Base-by-base conservation (phyloP, 2,888 invertebrate species). In the Pyrochroa serraticornis region DNA sequence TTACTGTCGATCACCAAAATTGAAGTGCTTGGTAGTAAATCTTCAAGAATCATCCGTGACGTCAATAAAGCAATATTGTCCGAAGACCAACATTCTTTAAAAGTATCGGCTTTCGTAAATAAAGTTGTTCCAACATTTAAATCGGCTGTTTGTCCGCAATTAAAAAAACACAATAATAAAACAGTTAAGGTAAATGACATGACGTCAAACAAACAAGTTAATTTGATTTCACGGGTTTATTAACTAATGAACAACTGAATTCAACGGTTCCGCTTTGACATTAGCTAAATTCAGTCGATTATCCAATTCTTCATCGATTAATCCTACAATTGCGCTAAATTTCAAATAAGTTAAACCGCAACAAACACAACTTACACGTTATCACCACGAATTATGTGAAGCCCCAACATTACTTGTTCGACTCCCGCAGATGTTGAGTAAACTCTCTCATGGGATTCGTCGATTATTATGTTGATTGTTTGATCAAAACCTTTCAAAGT, bases 401-500 rank as follows among this genome's bases (percentile, higher is more conserved):
- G 84, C 13, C 99, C 99, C 39, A 99, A 84, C 55, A 96, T 93
- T 55, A 99, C 97, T 80, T 94, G 93, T 73, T 95, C 94, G 33
- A 99, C 93, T 31, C 98, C 98, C 67, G 91, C 86, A 1, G 90
- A 87, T 7, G 91, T 88, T 44, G 95, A 97, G 80, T 95, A 99
- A n/a, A 99, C 97, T 71, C 99, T 84, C 80, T 99, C 99, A 75
- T 97, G 97, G 33, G 97, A 96, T 80, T 99, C 98, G 75, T 98
- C 97, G 64, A 99, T 82, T 71, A 99, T 97, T 65, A 99, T 85
- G 77, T 99, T 99, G 66, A 98, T 95, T n/a, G 97, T 95, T 81
- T 99, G 99, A 81, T 99, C 99, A 80, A 97, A 99, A 31, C 99
- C 99, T 79, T 97, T 97, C 62, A 99, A 80, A 0, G 95, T 95